Evolutionary conservation across 2,113 vertebrate species (phyloP), one percentile per base, ranked within the genome.

Genomic region (Scatophagus argus): DNA sequence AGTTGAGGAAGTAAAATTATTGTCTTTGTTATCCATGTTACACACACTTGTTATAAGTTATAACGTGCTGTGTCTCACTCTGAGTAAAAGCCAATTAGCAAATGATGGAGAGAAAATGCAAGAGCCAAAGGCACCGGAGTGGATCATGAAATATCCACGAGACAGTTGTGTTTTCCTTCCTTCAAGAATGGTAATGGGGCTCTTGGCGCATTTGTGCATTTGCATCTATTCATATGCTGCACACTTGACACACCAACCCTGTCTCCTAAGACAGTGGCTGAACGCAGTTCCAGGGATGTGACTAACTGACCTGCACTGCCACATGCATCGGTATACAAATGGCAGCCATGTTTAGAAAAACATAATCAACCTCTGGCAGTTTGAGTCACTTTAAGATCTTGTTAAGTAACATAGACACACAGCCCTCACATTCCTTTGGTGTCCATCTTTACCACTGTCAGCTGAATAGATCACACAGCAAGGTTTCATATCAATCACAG

Each of bases 401-500:
- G 59, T 77, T 70, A 76, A 2, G 32, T 55, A 71, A 58, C 66
- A 47, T 56, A 54, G 47, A 60, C 52, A 54, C 44, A 34, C 19
- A 43, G 38, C 51, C 69, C 68, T 73, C 74, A 55, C 80, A 81
- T 89, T 87, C 84, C 54, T 82, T 55, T 39, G 47, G 78, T 74
- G 81, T 77, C 76, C 25, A 39, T 87, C 90, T 88, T 71, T 63
- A 78, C 74, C 51, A 56, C 55, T 76, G 87, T 78, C 81, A 67
- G 78, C 69, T 74, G 71, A 82, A 89, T 74, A 79, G 85, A 92
- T 91, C 87, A 74, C 69, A 79, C 81, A 62, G 85, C 83, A 73
- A 79, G 79, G 78, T 85, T 93, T 92, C 86, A 85, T 83, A 89
- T 90, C 89, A 91, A 91, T 90, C 87, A 89, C 81, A 38, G 81